Conservation (phyloP, 2,113 vertebrate species). For the Microcebus ravelobensis region DNA sequence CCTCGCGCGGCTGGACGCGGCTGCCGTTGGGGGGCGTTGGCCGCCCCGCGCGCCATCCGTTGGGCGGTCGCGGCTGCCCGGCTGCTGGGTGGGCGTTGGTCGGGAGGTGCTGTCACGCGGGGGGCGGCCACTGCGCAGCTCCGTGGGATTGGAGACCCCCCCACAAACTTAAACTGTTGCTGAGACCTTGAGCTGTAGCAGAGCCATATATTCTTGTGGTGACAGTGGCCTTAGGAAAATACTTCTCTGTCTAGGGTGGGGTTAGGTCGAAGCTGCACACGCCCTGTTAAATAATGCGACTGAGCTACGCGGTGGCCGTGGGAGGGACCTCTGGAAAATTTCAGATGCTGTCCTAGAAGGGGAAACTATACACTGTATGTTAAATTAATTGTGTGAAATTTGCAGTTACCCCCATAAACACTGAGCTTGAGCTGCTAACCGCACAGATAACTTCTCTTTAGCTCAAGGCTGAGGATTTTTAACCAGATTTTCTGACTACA, state of each 20-base stretch:
- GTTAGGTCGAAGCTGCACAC: not conserved
- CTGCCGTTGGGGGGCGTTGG: slow-evolving; percentile 39
- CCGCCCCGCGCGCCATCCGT: not conserved
- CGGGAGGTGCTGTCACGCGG: fast-evolving
- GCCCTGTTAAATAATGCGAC: not conserved
- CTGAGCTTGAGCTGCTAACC: not conserved
- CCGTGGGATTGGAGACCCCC: not conserved
- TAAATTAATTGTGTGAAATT: not conserved
- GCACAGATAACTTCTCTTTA: not conserved
- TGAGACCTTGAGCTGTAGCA: not conserved
- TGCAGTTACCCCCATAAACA: not conserved
- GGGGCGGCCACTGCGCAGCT: fast-evolving
- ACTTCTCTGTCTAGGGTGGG: not conserved
- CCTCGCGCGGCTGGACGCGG: no score
- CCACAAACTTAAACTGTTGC: not conserved
- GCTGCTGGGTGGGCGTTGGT: not conserved
- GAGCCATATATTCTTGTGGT: slow-evolving; percentile 51
- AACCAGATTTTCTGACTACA: not conserved
- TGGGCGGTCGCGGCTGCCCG: not conserved
- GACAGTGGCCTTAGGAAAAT: slow-evolving; percentile 37
- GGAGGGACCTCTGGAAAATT: not conserved
- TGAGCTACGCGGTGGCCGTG: not conserved
- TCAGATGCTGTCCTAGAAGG: not conserved
- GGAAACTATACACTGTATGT: no score
- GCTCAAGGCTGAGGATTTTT: not conserved